Evolutionary conservation across 1,140 invertebrate genomes (phyloP).

Genomic region (Cheumatopsyche charites): DNA sequence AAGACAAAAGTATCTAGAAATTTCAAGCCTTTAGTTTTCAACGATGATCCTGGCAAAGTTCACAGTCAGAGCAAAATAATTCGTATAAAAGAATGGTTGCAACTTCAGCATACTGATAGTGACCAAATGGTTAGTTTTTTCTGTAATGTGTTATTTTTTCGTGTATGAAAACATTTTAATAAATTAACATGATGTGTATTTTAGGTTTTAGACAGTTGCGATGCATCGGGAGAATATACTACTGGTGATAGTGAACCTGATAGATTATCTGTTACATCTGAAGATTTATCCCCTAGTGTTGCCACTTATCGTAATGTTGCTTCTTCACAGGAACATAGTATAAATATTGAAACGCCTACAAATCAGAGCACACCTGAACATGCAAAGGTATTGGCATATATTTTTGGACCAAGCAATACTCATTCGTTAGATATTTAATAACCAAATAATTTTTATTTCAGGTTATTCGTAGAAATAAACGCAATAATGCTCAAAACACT

Average conservation of each 20-base stretch:
- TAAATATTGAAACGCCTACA: constrained; percentile 45
- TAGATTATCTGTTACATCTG: constrained; percentile 71
- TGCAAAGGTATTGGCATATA: constrained; percentile 38
- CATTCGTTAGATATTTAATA: neutral
- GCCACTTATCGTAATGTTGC: constrained; percentile 62
- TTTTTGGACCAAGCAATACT: constrained; percentile 35
- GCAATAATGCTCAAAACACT: constrained; percentile 59
- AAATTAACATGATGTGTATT: constrained; percentile 27
- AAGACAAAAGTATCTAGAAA: constrained; percentile 55
- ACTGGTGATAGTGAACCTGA: constrained; percentile 77
- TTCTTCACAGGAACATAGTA: constrained; percentile 48
- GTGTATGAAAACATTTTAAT: constrained; percentile 29
- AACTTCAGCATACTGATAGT: constrained; percentile 55
- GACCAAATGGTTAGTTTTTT: constrained; percentile 52
- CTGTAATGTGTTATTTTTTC: neutral
- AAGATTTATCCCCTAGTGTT: constrained; percentile 72
- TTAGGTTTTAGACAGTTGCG: constrained; percentile 67
- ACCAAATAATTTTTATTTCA: constrained; percentile 42
- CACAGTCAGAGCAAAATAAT: constrained; percentile 67
- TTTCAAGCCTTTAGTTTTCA: constrained; percentile 62
- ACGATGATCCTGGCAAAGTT: constrained; percentile 55
- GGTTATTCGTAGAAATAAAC: constrained; percentile 62
- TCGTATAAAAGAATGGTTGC: constrained; percentile 72
- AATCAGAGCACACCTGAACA: constrained; percentile 46
- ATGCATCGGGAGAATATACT: constrained; percentile 89